Evolutionary conservation across 2,888 invertebrate species (phyloP).

Genomic region (Buathra laborator): DNA sequence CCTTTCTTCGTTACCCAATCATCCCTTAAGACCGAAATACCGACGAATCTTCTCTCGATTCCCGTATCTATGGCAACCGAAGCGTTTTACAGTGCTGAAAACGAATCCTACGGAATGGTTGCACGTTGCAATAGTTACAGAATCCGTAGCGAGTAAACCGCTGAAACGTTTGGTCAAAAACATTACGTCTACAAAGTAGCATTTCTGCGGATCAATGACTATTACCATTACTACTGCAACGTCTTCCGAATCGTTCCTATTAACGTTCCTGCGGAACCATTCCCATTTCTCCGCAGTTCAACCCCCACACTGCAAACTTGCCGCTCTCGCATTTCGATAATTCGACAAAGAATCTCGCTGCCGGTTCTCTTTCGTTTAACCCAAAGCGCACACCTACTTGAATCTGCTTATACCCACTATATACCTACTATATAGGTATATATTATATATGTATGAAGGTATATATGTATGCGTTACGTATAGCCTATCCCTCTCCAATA

Average conservation of each 20-base stretch:
- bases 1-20: too few relatives aligned
- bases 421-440: neutral
- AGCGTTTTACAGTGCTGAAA: neutral
- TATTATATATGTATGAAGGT: neutral
- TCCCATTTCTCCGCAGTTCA: conserved; percentile 1
- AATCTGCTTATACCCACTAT: neutral
- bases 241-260: conserved; percentile 14
- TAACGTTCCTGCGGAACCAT: conserved; percentile 9
- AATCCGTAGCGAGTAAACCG: neutral
- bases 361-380: conserved; percentile 35
- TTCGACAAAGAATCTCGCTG: conserved; percentile 59
- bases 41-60: too few relatives aligned
- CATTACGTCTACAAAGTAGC: conserved; percentile 4
- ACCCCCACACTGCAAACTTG: neutral
- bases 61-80: too few relatives aligned
- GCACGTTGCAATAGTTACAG: neutral
- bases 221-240: conserved; percentile 49
- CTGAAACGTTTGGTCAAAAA: conserved; percentile 14
- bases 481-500: conserved; percentile 45
- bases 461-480: neutral
- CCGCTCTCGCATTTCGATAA: conserved; percentile 44
- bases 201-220: conserved; percentile 61
- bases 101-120: neutral
- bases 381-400: conserved; percentile 30
- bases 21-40: too few relatives aligned